These are phyloP conservation scores for Rhamnusium bicolor DNA, from an alignment of 2,888 invertebrate species.

Conservation along the genomic window DNA sequence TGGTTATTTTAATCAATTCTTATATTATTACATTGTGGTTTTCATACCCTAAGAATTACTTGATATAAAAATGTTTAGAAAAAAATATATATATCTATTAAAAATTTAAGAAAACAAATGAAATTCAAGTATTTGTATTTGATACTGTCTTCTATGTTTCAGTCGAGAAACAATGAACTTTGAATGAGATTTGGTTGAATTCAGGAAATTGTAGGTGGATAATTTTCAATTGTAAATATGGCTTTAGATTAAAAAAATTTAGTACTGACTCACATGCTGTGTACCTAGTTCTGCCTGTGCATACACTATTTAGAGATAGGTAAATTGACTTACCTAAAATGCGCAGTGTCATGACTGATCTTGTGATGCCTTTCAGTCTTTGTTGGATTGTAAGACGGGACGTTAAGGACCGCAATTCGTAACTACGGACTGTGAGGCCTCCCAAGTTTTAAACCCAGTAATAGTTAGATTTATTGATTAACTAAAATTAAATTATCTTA, in stretches of 20 bases:
- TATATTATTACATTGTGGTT: neutral
- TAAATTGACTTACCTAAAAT: conserved; percentile 59
- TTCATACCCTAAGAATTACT: neutral
- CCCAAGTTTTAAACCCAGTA: conserved; percentile 47
- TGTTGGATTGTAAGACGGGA: conserved; percentile 64
- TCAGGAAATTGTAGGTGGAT: conserved; percentile 38
- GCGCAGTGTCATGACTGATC: conserved; percentile 66
- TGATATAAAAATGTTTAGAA: too few species aligned
- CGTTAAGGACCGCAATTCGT: conserved; percentile 67
- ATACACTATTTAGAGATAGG: conserved; percentile 47
- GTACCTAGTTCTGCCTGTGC: conserved; percentile 65
- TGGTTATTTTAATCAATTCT: neutral
- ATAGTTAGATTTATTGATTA: conserved; percentile 56
- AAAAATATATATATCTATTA: too few species aligned
- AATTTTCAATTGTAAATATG: conserved; percentile 63
- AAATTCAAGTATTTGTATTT: neutral
- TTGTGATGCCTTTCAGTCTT: conserved; percentile 55
- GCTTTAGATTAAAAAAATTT: conserved; percentile 63
- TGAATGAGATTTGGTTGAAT: neutral
- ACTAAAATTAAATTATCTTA: conserved; percentile 70
- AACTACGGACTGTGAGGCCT: conserved; percentile 34
- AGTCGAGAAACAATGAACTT: neutral
- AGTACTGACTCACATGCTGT: conserved; percentile 62
- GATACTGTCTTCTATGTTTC: neutral
- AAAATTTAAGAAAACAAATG: neutral